Conservation (phyloP, 2,797 vertebrate genomes). For the Pampus argenteus region DNA sequence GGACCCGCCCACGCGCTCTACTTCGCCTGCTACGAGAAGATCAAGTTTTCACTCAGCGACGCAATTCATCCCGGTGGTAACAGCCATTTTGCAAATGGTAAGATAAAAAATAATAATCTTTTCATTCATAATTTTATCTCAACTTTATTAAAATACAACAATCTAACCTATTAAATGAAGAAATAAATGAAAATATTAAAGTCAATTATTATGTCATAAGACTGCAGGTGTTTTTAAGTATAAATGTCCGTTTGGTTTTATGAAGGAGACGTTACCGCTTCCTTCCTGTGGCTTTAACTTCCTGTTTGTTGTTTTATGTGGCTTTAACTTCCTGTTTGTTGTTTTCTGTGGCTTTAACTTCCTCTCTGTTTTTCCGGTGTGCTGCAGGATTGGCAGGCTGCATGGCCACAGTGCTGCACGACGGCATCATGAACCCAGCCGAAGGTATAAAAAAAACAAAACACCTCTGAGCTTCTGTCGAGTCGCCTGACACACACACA, state of each 20-base stretch:
- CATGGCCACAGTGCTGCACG: constrained; percentile 96
- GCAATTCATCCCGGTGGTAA: constrained; percentile 94
- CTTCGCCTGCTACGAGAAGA: constrained; percentile 97
- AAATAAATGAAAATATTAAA: background rate
- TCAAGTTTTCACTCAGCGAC: constrained; percentile 94
- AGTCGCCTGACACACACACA: background rate
- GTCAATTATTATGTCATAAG: too few species aligned
- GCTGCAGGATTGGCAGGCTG: constrained; percentile 92
- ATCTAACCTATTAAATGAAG: background rate
- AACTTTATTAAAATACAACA: background rate
- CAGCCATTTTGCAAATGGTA: constrained; percentile 95
- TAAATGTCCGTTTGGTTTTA: background rate
- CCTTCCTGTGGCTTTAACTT: background rate
- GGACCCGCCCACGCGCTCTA: constrained; percentile 96
- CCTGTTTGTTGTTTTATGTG: background rate
- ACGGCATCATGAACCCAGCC: constrained; percentile 96
- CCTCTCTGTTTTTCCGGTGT: background rate
- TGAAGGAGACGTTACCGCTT: background rate
- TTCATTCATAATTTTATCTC: background rate
- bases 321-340: background rate
- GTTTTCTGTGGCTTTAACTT: background rate
- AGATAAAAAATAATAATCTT: background rate
- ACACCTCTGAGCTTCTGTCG: too few species aligned
- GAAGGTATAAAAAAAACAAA: constrained; percentile 97
- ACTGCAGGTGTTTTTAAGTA: too few species aligned